phyloP scores from a whole-genome alignment of 1,140 invertebrate species.

The Hypothenemus hampei region DNA sequence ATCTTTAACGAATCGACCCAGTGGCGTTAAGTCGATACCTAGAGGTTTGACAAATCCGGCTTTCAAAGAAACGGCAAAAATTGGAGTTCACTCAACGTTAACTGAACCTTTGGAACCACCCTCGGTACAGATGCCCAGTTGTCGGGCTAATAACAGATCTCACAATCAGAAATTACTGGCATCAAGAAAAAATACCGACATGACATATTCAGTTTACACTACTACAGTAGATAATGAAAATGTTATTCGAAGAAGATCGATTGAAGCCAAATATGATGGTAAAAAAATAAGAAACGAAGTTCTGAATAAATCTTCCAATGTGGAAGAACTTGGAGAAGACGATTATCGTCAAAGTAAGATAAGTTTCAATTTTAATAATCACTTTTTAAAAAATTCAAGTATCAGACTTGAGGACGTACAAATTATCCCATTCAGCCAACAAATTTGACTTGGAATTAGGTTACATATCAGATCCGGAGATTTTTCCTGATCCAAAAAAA shows the following conservation, averaged over 20 bases:
- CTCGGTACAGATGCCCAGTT: not conserved
- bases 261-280: too few relatives aligned
- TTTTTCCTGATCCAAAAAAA: not conserved
- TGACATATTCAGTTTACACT: not conserved
- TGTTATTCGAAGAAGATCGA: too few relatives aligned
- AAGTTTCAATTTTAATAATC: too few relatives aligned
- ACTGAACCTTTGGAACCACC: not conserved
- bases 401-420: too few relatives aligned
- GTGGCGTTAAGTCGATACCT: not conserved
- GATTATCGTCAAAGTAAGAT: too few relatives aligned
- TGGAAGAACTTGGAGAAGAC: too few relatives aligned
- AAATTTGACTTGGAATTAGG: too few relatives aligned
- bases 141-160: not conserved
- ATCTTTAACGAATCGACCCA: not conserved
- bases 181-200: not conserved
- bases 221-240: conserved; percentile 3
- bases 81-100: not conserved
- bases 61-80: not conserved
- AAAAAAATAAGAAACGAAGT: too few relatives aligned
- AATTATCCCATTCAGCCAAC: too few relatives aligned
- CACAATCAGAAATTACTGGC: too few relatives aligned
- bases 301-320: too few relatives aligned
- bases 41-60: not conserved
- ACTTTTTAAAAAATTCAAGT: too few relatives aligned
- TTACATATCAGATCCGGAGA: not conserved